Evolutionary conservation across 2,888 invertebrate genomes (phyloP), one percentile per base, ranked within the genome.

Genomic region (Euplexia lucipara): DNA sequence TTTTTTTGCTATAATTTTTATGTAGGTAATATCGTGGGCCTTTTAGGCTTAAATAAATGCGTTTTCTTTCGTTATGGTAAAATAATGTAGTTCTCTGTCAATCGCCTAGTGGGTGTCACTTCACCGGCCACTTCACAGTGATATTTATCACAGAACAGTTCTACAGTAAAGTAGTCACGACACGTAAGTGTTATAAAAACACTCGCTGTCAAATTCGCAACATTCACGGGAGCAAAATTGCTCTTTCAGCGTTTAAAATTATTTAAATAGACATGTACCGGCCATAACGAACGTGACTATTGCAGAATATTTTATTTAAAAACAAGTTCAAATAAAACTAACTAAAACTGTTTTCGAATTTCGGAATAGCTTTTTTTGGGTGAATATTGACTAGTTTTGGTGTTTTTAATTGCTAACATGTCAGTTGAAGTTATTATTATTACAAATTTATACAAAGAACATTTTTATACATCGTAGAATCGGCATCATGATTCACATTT

Each of bases 221-320:
- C 57, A 49, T 74, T 73, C 62, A 61, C 52, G 22, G 20, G 39
- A 34, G 44, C 59, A 44, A 59, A 65, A 68, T 75, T 41, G 54
- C 64, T 69, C 47, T 64, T 44, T 39, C 64, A 26, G 39, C 47
- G 52, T 74, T 59, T 56, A 26, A 70, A 64, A 64, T 70, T 59
- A 74, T 75, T 73, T 75, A 75, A 75, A 73, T 57, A 64, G 51
- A 30, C 39, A 75, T 62, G 53, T 61, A 32, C 26, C 10, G 20
- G 26, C 47, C 26, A 7, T 45, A 39, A 52, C 54, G 47, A 18
- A 75, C 73, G 63, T 69, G 69, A 59, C 64, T 56, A 54, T 56
- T 22, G 52, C 10, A 16, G 1, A 8, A 35, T 32, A 42, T 42
- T 52, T 59, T 20, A 26, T 52, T 22, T 4, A 26, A 47, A 52